Evolutionary conservation across 2,888 invertebrate species (phyloP).

Genomic region (Embidobia sp.): DNA sequence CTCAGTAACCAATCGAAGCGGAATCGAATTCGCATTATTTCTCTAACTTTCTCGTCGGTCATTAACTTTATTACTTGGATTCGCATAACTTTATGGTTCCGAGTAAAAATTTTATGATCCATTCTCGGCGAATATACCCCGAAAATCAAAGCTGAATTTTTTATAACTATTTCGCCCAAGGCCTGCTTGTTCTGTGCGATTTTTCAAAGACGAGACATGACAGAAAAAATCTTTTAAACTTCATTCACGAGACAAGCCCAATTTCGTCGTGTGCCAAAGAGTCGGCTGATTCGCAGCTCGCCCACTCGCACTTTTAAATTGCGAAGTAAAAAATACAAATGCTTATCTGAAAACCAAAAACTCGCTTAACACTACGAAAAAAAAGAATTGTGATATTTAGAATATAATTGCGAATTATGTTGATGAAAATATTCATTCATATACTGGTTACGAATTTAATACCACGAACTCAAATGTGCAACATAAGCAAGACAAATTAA

Average conservation of each 20-base stretch:
- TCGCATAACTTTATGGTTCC: background rate
- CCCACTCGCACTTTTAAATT: conserved; percentile 56
- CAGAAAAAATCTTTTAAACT: conserved; percentile 19
- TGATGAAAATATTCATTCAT: no score
- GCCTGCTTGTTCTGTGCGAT: background rate
- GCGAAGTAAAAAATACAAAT: conserved; percentile 29
- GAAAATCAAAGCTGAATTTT: conserved; percentile 6
- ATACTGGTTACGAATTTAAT: conserved; percentile 7
- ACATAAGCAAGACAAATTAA: conserved; percentile 11
- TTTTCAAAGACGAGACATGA: conserved; percentile 5
- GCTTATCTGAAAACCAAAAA: no score
- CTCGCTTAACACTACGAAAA: no score
- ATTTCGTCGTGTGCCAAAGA: conserved; percentile 44
- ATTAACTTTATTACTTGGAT: background rate
- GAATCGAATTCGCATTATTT: no score
- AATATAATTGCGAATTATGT: no score
- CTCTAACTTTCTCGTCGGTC: no score
- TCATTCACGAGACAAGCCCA: conserved; percentile 36
- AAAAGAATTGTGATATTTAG: no score
- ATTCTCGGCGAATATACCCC: background rate
- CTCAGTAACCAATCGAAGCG: no score
- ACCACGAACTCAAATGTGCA: background rate
- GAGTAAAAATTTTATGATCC: background rate
- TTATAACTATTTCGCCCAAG: background rate
- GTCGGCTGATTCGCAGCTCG: conserved; percentile 54